Percentiles rank a stretch among this genome's conserved stretches.
phyloP scores from a whole-genome alignment of 2,888 invertebrate species.

The Tubulanus polymorphus region DNA sequence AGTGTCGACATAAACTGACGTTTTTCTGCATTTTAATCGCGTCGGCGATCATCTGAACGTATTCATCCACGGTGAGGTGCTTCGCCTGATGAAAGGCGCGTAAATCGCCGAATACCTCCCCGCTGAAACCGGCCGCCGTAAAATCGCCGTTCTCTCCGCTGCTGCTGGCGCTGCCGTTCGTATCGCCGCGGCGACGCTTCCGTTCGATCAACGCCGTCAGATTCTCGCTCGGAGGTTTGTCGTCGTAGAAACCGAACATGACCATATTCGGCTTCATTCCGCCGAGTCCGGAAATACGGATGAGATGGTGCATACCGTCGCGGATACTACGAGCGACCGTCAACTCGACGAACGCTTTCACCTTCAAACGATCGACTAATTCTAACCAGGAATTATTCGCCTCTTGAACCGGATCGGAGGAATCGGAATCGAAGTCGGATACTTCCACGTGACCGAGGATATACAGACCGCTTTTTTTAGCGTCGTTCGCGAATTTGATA shows the following conservation, averaged over 20 bases:
- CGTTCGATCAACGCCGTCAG: slow-evolving; percentile 7
- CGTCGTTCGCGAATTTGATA: slow-evolving; percentile 94
- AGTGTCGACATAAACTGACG: slow-evolving; percentile 87
- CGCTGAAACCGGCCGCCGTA: slow-evolving; percentile 20
- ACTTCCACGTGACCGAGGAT: slow-evolving; percentile 81
- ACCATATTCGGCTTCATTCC: slow-evolving; percentile 98
- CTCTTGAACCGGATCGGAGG: slow-evolving; percentile 68
- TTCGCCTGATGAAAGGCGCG: slow-evolving; percentile 23
- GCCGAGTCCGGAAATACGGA: slow-evolving; percentile 88
- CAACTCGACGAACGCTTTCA: slow-evolving; percentile 87
- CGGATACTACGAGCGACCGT: slow-evolving; percentile 81
- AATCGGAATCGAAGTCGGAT: slow-evolving; percentile 54
- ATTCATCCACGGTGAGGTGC: slow-evolving; percentile 60
- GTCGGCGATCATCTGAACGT: slow-evolving; percentile 80
- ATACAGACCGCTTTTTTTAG: slow-evolving; percentile 86
- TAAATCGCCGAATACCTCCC: slow-evolving; percentile 27
- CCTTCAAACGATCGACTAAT: slow-evolving; percentile 90
- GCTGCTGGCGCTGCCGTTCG: slow-evolving; percentile 18
- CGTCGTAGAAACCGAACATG: slow-evolving; percentile 90
- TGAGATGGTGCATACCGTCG: slow-evolving; percentile 86
- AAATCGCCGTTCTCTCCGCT: slow-evolving; percentile 28
- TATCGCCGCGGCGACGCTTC: slow-evolving; percentile 16
- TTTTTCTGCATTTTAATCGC: slow-evolving; percentile 91
- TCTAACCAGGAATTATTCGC: slow-evolving; percentile 87
- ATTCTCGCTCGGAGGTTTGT: slow-evolving; percentile 63